Evolutionary conservation across 2,888 invertebrate species (phyloP).

Genomic region (Drosophila melanosoma): DNA sequence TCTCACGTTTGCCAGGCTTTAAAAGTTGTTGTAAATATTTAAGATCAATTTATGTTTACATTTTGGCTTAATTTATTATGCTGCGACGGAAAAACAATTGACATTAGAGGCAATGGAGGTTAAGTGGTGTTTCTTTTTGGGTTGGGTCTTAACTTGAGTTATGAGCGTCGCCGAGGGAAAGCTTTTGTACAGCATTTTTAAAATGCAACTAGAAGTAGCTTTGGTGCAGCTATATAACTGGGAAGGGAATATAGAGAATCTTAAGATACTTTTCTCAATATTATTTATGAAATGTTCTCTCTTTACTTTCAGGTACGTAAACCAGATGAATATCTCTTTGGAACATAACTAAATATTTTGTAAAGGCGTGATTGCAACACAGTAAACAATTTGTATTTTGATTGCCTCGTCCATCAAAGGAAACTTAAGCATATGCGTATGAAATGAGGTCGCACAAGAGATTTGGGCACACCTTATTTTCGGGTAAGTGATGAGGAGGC

Average conservation of each 20-base stretch:
- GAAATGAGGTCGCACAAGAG: slow-evolving; percentile 18
- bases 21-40: slow-evolving; percentile 69
- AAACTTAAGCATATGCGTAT: neutral
- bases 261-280: neutral
- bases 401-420: slow-evolving; percentile 9
- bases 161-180: slow-evolving; percentile 22
- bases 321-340: neutral
- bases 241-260: neutral
- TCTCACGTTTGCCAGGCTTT: slow-evolving; percentile 75
- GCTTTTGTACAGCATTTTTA: slow-evolving; percentile 1
- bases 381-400: neutral
- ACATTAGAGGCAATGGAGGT: slow-evolving; percentile 44
- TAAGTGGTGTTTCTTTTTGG: slow-evolving; percentile 54
- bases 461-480: slow-evolving; percentile 42
- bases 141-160: slow-evolving; percentile 27
- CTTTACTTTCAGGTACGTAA: slow-evolving; percentile 56
- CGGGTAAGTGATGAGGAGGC: slow-evolving; percentile 9
- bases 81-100: slow-evolving; percentile 17
- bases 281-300: slow-evolving; percentile 3
- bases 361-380: neutral
- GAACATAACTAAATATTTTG: slow-evolving; percentile 9
- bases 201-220: neutral
- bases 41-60: slow-evolving; percentile 69
- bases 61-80: slow-evolving; percentile 48
- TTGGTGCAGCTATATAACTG: neutral